These are phyloP conservation scores for Theodoxus fluviatilis DNA, from an alignment of 2,888 invertebrate species.

Conservation along the genomic window DNA sequence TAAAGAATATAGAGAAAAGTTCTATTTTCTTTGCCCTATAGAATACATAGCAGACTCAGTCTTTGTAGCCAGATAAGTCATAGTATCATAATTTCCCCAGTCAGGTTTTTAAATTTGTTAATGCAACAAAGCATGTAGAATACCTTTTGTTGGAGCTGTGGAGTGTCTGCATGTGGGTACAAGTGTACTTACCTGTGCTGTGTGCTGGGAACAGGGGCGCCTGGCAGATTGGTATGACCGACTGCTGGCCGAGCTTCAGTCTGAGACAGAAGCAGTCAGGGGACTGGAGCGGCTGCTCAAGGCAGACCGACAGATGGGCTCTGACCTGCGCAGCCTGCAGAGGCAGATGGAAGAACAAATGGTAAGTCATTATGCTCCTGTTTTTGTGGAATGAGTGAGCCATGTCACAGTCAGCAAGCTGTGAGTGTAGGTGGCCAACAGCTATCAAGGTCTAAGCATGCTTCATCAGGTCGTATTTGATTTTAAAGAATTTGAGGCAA, in stretches of 20 bases:
- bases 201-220: conserved; percentile 39
- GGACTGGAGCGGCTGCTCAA: conserved; percentile 52
- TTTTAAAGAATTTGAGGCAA: background rate
- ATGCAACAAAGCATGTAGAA: too few species aligned
- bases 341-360: conserved; percentile 49
- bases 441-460: background rate
- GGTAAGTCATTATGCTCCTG: conserved; percentile 41
- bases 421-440: background rate
- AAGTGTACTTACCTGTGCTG: too few species aligned
- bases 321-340: conserved; percentile 49
- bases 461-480: background rate
- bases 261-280: conserved; percentile 49
- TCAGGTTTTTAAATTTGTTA: too few species aligned
- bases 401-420: too few species aligned
- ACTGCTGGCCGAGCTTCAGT: conserved; percentile 49
- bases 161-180: too few species aligned
- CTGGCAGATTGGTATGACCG: conserved; percentile 54
- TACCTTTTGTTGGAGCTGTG: too few species aligned
- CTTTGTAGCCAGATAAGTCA: too few species aligned
- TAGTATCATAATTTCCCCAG: too few species aligned
- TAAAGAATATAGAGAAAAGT: too few species aligned
- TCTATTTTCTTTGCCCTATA: too few species aligned
- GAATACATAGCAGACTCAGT: too few species aligned
- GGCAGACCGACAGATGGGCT: conserved; percentile 52
- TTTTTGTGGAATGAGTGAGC: too few species aligned